These are phyloP conservation scores for Antheraea assamensis DNA, from an alignment of 2,888 invertebrate species.

Conservation along the genomic window DNA sequence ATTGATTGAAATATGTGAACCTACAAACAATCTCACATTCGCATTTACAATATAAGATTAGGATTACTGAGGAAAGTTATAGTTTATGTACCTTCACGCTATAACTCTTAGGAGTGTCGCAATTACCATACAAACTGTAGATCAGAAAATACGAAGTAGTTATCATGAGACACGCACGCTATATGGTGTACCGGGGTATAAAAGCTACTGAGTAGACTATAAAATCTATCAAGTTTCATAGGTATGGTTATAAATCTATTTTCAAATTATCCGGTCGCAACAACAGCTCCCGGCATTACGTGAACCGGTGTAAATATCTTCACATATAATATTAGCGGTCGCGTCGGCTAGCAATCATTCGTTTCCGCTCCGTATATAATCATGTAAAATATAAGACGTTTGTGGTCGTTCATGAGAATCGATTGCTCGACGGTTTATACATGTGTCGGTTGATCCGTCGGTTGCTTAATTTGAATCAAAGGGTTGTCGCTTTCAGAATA, in stretches of 20 bases:
- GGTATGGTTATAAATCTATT: not conserved
- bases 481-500: not conserved
- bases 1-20: too few species aligned
- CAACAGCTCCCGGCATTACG: constrained; percentile 16
- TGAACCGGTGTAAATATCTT: constrained; percentile 24
- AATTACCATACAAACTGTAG: not conserved
- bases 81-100: not conserved
- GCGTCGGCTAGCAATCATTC: constrained; percentile 35
- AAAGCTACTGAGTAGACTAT: too few species aligned
- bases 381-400: constrained; percentile 64
- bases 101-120: not conserved
- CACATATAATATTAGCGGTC: constrained; percentile 49
- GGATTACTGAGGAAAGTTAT: not conserved
- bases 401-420: constrained; percentile 59
- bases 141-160: not conserved
- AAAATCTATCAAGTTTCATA: not conserved
- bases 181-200: too few species aligned
- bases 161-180: too few species aligned
- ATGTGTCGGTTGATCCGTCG: not conserved
- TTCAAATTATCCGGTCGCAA: not conserved
- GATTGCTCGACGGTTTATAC: constrained; percentile 40
- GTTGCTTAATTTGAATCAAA: constrained; percentile 4
- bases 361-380: constrained; percentile 68
- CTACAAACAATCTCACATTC: too few species aligned
- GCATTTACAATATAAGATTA: too few species aligned